Evolutionary conservation across 1,140 invertebrate species (phyloP).

Genomic region (Bombus sibiricus): DNA sequence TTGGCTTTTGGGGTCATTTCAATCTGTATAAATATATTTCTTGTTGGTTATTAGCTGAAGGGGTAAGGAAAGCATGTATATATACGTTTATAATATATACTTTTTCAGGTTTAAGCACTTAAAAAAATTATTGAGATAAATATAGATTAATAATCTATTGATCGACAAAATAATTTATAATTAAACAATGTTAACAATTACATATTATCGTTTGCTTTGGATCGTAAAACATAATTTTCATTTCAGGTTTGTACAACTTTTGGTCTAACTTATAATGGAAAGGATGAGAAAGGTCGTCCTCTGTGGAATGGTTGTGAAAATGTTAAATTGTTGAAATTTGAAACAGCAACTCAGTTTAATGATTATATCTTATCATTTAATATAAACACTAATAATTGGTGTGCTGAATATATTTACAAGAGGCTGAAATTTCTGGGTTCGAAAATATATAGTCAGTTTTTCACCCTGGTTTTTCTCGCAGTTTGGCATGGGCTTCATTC

Average conservation of each 20-base stretch:
- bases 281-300: constrained; percentile 84
- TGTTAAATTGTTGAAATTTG: constrained; percentile 89
- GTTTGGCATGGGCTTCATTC: constrained; percentile 96
- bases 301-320: constrained; percentile 95
- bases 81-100: not conserved
- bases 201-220: not conserved
- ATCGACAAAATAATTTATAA: not conserved
- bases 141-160: not conserved
- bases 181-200: not conserved
- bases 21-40: constrained; percentile 95
- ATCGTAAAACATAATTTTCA: not conserved
- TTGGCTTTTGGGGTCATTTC: constrained; percentile 93
- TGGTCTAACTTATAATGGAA: constrained; percentile 93
- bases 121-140: too few relatives aligned
- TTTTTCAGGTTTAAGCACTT: too few relatives aligned
- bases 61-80: constrained; percentile 82
- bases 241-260: constrained; percentile 84
- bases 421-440: constrained; percentile 94
- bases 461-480: constrained; percentile 93
- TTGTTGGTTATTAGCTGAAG: constrained; percentile 95
- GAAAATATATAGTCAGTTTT: constrained; percentile 91
- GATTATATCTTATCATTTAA: constrained; percentile 95
- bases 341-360: constrained; percentile 90
- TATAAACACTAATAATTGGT: constrained; percentile 96
- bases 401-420: constrained; percentile 96